Evolutionary conservation across 2,113 vertebrate genomes (phyloP).

Genomic region (Origma solitaria): DNA sequence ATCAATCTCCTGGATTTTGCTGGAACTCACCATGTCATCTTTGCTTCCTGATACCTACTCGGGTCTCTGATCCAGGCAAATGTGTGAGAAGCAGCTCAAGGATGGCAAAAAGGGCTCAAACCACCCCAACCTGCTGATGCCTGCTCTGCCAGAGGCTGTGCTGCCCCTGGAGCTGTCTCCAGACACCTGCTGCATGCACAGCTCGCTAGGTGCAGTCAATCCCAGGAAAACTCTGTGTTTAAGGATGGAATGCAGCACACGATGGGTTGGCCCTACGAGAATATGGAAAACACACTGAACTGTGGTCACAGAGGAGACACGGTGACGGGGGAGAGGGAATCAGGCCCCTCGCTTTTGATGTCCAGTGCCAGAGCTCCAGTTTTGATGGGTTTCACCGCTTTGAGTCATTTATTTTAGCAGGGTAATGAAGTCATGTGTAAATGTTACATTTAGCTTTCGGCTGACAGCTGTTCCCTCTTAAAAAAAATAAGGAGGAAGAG

Average conservation of each 20-base stretch:
- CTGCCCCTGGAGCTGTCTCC: background rate
- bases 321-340: background rate
- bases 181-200: background rate
- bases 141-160: background rate
- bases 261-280: background rate
- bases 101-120: background rate
- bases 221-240: background rate
- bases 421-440: constrained; percentile 47
- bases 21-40: background rate
- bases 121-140: background rate
- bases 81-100: background rate
- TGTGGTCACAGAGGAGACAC: background rate
- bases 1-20: background rate
- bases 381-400: background rate
- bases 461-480: constrained; percentile 45
- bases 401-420: constrained; percentile 27
- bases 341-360: background rate
- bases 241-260: background rate
- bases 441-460: constrained; percentile 52
- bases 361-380: background rate
- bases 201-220: background rate
- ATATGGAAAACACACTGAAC: background rate
- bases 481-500: constrained; percentile 6
- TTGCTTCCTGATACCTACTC: background rate
- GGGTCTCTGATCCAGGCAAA: background rate